Base-by-base conservation (phyloP, 2,797 vertebrate genomes). In the Paratrypauchen microcephalus region DNA sequence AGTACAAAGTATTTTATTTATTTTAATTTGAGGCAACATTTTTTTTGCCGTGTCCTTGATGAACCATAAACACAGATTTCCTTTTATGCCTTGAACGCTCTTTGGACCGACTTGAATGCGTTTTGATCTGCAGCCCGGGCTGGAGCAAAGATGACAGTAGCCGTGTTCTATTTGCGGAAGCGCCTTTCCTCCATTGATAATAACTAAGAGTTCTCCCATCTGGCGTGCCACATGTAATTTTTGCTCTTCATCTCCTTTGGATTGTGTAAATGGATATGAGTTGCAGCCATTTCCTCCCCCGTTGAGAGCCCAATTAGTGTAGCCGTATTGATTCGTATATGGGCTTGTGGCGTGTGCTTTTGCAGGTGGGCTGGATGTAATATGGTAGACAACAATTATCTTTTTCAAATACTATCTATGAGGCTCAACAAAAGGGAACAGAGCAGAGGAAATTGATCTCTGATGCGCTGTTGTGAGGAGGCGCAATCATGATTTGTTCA, bases 381-480 rank as follows among this genome's bases (percentile, higher is more conserved):
- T 77, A 76, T 58, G 88, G 84, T 67, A 89, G 79, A 75, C 84
- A 90, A 91, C 80, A 92, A 89, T 94, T 92, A 92, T 90, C 74
- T 68, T 79, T 61, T 68, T 84, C 86, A 81, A 67, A 81, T 74
- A 90, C 59, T 60, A 83, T 84, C 76, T 83, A 86, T 71, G 76
- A 89, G 88, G 87, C 88, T 81, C 66, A 82, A 89, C 91, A 91
- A 91, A 90, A 87, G 74, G 55, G 50, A 85, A 82, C 73, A 56
- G 50, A 78, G 86, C 90, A 88, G 89, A 86, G 78, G 89, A 91
- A 91, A 86, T 92, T 81, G 91, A 94, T 89, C 89, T 87, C 80
- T 85, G 68, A 32, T 0, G 66, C 81, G 59, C 65, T 78, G 63
- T 64, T 88, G 75, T 83, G 86, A 85, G 85, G 89, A 91, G 80